Percentiles rank a stretch among this genome's conserved stretches.
These are phyloP conservation scores for Chrosomus eos DNA, from an alignment of 2,797 vertebrate genomes.

Conservation along the genomic window DNA sequence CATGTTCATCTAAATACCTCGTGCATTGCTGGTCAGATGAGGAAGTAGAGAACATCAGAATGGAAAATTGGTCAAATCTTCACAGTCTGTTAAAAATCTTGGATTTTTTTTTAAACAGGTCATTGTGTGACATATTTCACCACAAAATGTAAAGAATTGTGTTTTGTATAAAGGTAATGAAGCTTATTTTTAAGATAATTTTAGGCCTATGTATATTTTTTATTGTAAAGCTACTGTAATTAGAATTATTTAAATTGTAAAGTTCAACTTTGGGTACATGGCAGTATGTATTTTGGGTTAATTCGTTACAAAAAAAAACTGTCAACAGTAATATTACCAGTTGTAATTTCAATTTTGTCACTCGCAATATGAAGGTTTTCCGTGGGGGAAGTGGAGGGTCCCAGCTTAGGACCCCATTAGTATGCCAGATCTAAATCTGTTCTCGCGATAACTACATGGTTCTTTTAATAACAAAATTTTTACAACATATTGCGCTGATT, in stretches of 20 bases:
- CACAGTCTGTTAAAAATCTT: neutral
- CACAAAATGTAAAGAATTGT: neutral
- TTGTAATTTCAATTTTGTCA: too few species aligned
- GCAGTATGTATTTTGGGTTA: neutral
- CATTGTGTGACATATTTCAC: neutral
- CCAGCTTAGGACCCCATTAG: too few species aligned
- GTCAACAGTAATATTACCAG: too few species aligned
- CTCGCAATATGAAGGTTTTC: too few species aligned
- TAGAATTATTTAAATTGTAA: neutral
- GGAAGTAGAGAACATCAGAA: neutral
- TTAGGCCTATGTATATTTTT: too few species aligned
- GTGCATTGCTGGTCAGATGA: neutral
- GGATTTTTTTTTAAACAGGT: neutral
- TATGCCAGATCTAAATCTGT: too few species aligned
- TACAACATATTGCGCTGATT: too few species aligned
- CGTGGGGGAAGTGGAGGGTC: too few species aligned
- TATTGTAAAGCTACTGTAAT: neutral
- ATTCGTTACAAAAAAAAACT: too few species aligned
- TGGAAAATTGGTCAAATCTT: neutral
- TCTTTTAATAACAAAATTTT: too few species aligned
- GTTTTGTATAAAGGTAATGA: neutral
- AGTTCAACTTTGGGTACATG: neutral
- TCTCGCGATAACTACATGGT: too few species aligned
- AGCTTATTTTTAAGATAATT: neutral
- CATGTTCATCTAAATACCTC: neutral